phyloP scores from a whole-genome alignment of 2,888 invertebrate species.

The Chaitophorus viminalis region DNA sequence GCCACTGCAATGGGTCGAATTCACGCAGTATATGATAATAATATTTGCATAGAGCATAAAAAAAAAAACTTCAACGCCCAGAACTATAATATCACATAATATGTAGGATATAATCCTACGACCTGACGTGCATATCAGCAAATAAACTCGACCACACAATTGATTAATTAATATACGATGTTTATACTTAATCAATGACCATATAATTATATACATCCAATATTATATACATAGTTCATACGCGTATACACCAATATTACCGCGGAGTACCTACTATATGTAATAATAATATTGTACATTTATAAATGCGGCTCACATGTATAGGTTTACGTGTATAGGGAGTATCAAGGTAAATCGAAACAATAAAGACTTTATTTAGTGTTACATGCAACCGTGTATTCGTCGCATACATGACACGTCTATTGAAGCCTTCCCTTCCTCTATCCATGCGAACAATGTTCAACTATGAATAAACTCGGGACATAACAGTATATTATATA shows the following conservation, averaged over 20 bases:
- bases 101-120: not conserved
- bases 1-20: no score
- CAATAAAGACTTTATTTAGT: not conserved
- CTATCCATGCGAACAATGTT: not conserved
- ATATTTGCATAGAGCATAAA: not conserved
- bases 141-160: no score
- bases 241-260: no score
- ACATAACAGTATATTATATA: not conserved
- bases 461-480: not conserved
- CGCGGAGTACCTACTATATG: no score
- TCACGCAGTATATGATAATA: no score
- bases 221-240: no score
- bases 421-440: not conserved
- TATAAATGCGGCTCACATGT: no score
- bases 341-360: not conserved
- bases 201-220: no score
- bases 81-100: not conserved
- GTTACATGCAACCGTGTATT: not conserved
- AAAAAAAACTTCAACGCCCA: not conserved
- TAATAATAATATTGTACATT: not conserved
- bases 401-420: not conserved
- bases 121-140: not conserved
- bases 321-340: no score
- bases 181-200: no score
- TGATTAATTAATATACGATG: no score